phyloP scores from a whole-genome alignment of 2,113 vertebrate genomes.

The Cyprinodon variegatus region DNA sequence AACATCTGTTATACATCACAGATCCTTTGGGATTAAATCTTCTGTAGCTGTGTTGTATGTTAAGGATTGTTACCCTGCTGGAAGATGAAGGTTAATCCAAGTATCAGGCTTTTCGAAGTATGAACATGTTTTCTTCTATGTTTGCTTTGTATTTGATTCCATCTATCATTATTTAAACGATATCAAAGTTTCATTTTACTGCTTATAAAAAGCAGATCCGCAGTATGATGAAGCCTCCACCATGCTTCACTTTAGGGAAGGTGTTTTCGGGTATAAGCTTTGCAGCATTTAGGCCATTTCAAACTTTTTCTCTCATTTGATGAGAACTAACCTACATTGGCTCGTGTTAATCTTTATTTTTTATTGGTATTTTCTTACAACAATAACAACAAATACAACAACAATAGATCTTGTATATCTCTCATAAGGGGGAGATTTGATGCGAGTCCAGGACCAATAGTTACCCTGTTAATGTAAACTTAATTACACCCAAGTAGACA shows the following conservation, averaged over 20 bases:
- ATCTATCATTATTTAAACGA: not conserved
- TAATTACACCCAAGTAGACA: no score
- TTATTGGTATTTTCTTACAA: not conserved
- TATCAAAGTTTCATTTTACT: not conserved
- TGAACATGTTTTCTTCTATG: no score
- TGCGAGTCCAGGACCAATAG: no score
- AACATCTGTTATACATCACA: not conserved
- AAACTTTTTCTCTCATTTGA: no score
- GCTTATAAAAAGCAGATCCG: not conserved
- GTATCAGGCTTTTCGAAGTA: no score
- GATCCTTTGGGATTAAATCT: no score
- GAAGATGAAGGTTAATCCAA: not conserved
- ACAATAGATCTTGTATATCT: no score
- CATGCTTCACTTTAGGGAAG: not conserved
- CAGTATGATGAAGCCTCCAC: not conserved
- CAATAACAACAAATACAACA: no score
- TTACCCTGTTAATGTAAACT: no score
- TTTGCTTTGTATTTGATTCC: not conserved
- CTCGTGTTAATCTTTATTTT: not conserved
- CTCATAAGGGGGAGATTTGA: not conserved
- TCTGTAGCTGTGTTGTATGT: no score
- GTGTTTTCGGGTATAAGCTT: not conserved
- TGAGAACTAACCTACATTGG: no score
- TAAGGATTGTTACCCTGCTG: not conserved
- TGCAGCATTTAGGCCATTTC: not conserved